phyloP scores from a whole-genome alignment of 64 coral and sea anemone species.

The Hydrozoanthus tunicans region DNA sequence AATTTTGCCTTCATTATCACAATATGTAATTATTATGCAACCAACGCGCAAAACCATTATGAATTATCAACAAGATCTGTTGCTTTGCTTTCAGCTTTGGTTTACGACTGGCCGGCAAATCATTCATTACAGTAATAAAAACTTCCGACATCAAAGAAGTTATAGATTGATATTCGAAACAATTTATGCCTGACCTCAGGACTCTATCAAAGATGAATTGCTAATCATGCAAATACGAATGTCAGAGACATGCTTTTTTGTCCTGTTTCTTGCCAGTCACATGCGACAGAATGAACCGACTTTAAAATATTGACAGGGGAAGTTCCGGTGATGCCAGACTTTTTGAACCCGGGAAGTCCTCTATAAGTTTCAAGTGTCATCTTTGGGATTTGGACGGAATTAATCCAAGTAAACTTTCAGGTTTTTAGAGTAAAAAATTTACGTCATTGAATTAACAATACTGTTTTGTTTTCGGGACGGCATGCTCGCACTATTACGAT shows the following conservation, averaged over 20 bases:
- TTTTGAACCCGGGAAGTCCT: conserved; percentile 32
- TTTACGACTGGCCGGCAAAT: background rate
- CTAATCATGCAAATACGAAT: conserved; percentile 38
- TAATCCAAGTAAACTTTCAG: conserved; percentile 21
- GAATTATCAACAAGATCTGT: conserved; percentile 56
- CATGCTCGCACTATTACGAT: background rate
- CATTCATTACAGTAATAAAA: conserved; percentile 44
- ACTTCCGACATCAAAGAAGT: conserved; percentile 39
- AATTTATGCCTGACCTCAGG: conserved; percentile 57
- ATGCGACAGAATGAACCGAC: conserved; percentile 27
- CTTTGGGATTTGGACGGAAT: conserved; percentile 13
- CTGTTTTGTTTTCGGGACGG: conserved; percentile 57
- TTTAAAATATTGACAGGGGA: background rate
- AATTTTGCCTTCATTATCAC: conserved; percentile 79
- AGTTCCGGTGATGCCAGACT: conserved; percentile 32
- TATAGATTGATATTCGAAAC: conserved; percentile 40
- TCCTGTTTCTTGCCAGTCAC: background rate
- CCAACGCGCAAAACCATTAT: conserved; percentile 26
- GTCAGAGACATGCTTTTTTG: background rate
- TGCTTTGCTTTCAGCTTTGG: conserved; percentile 38
- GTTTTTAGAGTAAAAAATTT: conserved; percentile 27
- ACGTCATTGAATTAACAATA: conserved; percentile 42
- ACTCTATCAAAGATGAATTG: conserved; percentile 61
- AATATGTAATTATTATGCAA: conserved; percentile 98
- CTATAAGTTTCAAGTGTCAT: conserved; percentile 41